These are phyloP conservation scores for Amphiprion ocellaris DNA, from an alignment of 2,113 vertebrate genomes.

Conservation along the genomic window DNA sequence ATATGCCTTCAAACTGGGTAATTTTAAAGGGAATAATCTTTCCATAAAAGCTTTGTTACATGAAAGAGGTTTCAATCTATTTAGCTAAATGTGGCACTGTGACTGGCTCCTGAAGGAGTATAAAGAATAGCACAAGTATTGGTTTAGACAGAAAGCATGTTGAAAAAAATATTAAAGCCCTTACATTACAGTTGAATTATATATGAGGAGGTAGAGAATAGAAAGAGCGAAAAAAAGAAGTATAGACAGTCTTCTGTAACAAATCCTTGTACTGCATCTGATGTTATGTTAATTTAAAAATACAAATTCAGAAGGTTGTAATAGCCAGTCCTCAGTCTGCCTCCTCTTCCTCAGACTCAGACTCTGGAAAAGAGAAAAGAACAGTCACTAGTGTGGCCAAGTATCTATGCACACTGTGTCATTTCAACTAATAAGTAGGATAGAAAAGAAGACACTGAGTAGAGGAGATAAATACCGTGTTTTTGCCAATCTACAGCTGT, in stretches of 20 bases:
- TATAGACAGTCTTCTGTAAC: conserved; percentile 79
- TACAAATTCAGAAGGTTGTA: conserved; percentile 48
- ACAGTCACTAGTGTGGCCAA: neutral
- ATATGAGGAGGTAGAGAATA: conserved; percentile 89
- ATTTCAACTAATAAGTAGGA: neutral
- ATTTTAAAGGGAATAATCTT: conserved; percentile 51
- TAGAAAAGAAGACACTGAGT: neutral
- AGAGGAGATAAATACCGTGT: neutral
- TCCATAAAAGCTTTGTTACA: conserved; percentile 28
- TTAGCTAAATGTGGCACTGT: conserved; percentile 53
- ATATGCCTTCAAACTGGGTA: conserved; percentile 29
- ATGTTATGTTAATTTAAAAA: conserved; percentile 51
- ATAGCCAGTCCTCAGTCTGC: conserved; percentile 88
- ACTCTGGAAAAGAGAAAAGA: conserved; percentile 86
- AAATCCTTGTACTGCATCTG: conserved; percentile 81
- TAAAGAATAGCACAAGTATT: conserved; percentile 50
- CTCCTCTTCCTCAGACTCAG: conserved; percentile 96
- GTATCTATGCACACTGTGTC: neutral
- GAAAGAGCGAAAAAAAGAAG: conserved; percentile 84
- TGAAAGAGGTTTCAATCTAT: conserved; percentile 37
- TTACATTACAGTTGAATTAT: conserved; percentile 63
- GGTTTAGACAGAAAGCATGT: conserved; percentile 41
- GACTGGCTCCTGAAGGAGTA: conserved; percentile 32
- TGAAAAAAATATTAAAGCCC: conserved; percentile 69
- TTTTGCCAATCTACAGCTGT: neutral